Evolutionary conservation across 2,113 vertebrate genomes (phyloP).

Genomic region (Mugil cephalus): DNA sequence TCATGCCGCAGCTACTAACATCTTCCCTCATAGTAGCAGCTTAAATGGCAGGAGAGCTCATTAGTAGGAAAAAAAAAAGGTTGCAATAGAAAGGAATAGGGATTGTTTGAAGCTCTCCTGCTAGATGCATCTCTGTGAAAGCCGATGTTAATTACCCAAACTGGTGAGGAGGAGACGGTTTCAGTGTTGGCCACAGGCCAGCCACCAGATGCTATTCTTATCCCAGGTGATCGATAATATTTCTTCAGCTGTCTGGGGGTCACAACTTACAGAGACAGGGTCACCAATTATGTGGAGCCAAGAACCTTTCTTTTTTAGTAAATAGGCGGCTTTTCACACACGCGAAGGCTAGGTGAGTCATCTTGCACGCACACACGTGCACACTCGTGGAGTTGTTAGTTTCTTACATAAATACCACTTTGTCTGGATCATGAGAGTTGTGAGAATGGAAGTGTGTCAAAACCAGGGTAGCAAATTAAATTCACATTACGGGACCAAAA

Average conservation of each 20-base stretch:
- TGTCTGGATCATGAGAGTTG: background rate
- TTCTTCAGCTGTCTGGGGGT: slow-evolving; percentile 57
- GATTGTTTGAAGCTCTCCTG: slow-evolving; percentile 60
- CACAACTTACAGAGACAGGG: slow-evolving; percentile 40
- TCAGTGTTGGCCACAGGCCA: slow-evolving; percentile 21
- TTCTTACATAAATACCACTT: background rate
- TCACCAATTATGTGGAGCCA: slow-evolving; percentile 65
- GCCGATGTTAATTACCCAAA: slow-evolving; percentile 65
- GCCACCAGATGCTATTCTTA: slow-evolving; percentile 63
- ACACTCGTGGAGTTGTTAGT: background rate
- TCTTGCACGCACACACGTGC: background rate
- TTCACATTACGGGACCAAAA: background rate
- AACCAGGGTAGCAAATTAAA: background rate
- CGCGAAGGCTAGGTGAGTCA: slow-evolving; percentile 2
- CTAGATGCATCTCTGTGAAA: slow-evolving; percentile 29
- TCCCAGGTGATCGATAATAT: slow-evolving; percentile 54
- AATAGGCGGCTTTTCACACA: slow-evolving; percentile 24
- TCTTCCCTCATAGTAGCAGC: slow-evolving; percentile 7
- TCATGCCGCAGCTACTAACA: slow-evolving; percentile 17
- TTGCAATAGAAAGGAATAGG: slow-evolving; percentile 44
- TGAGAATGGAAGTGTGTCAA: background rate
- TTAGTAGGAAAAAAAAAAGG: slow-evolving; percentile 75
- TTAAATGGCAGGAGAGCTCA: slow-evolving; percentile 62
- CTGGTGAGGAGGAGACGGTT: slow-evolving; percentile 33
- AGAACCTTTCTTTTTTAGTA: slow-evolving; percentile 25